These are phyloP conservation scores for Falco rusticolus DNA, from an alignment of 2,797 vertebrate genomes.

Conservation along the genomic window DNA sequence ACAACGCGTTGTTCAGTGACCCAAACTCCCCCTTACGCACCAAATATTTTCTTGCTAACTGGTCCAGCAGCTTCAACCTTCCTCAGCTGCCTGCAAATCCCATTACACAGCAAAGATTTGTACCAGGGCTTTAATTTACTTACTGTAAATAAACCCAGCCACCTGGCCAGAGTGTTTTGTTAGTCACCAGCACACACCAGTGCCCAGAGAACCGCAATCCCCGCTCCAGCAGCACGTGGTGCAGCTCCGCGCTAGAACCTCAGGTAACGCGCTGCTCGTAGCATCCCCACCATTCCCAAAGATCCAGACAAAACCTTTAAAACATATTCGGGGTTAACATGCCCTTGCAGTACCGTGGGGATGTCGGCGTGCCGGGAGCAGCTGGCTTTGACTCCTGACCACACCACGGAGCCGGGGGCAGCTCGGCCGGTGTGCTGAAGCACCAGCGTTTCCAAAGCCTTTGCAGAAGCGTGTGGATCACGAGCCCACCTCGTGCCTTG, in stretches of 20 bases:
- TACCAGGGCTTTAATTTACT: constrained; percentile 51
- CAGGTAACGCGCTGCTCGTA: not conserved
- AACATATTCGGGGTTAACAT: not conserved
- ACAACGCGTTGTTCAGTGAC: not conserved
- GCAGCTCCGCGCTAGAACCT: not conserved
- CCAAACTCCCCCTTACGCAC: not conserved
- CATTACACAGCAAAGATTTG: constrained; percentile 51
- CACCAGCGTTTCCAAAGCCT: not conserved
- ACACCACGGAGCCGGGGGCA: not conserved
- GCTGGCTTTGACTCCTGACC: not conserved
- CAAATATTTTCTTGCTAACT: constrained; percentile 2
- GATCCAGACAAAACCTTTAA: not conserved
- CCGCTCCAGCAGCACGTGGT: not conserved
- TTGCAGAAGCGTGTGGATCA: not conserved
- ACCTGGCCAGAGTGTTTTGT: not conserved
- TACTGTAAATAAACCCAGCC: constrained; percentile 45
- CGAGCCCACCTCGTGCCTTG: accelerated
- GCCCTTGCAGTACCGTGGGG: not conserved
- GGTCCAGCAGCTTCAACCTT: not conserved
- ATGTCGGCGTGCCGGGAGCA: not conserved
- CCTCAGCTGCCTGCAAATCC: constrained; percentile 39
- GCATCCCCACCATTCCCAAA: not conserved
- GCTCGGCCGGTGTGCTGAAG: accelerated
- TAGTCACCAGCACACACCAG: not conserved
- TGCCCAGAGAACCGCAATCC: not conserved